These are phyloP conservation scores for Hirtodrosophila duncani DNA, from an alignment of 2,888 invertebrate genomes.

Conservation along the genomic window DNA sequence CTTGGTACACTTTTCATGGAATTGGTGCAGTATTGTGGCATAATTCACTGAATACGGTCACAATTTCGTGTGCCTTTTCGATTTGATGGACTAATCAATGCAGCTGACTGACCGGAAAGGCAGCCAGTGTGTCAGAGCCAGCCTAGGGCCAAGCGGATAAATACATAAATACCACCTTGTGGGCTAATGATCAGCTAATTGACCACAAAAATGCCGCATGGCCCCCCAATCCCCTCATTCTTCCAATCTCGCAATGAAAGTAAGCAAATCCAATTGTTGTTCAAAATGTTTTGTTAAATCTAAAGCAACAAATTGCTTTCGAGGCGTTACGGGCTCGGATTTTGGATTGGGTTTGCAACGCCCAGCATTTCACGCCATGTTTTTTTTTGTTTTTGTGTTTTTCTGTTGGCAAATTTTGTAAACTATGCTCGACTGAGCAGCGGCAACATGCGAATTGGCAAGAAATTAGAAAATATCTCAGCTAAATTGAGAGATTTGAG, in stretches of 20 bases:
- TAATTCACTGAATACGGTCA: too few species aligned
- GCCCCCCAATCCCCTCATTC: slow-evolving; percentile 1
- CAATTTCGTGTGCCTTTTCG: neutral
- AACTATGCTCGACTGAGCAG: slow-evolving; percentile 60
- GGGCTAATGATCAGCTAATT: slow-evolving; percentile 44
- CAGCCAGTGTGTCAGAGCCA: slow-evolving; percentile 1
- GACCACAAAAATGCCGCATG: slow-evolving; percentile 60
- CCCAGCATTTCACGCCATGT: slow-evolving; percentile 27
- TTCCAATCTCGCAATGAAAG: slow-evolving; percentile 44
- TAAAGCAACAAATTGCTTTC: slow-evolving; percentile 64
- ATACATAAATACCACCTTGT: slow-evolving; percentile 13
- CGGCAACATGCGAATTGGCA: slow-evolving; percentile 30
- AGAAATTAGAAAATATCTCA: slow-evolving; percentile 29
- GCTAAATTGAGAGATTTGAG: slow-evolving; percentile 46
- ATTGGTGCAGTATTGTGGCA: too few species aligned
- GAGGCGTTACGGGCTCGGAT: slow-evolving; percentile 50
- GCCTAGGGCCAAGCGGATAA: slow-evolving; percentile 9
- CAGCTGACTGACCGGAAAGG: too few species aligned
- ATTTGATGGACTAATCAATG: too few species aligned
- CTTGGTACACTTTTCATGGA: too few species aligned
- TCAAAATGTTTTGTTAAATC: slow-evolving; percentile 50
- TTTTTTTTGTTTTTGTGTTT: slow-evolving; percentile 13
- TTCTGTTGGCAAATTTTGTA: slow-evolving; percentile 18
- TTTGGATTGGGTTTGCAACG: slow-evolving; percentile 18
- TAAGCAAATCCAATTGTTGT: slow-evolving; percentile 28